phyloP scores from a whole-genome alignment of 2,888 invertebrate species.

The Parthenolecanium corni region DNA sequence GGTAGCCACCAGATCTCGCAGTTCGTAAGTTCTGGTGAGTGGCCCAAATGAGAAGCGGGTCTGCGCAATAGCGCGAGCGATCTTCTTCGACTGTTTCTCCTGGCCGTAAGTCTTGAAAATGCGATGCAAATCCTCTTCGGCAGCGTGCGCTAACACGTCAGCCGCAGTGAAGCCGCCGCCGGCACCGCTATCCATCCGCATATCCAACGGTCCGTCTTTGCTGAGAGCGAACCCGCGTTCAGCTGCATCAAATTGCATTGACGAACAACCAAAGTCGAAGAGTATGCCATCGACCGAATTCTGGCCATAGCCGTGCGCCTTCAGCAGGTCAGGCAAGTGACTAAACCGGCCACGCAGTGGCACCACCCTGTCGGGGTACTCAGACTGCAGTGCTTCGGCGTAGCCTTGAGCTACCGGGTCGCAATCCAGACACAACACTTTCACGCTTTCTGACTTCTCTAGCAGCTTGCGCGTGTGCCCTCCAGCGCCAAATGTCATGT shows the following conservation, averaged over 20 bases:
- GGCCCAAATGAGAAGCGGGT: constrained; percentile 55
- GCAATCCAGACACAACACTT: constrained; percentile 71
- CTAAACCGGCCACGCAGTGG: constrained; percentile 83
- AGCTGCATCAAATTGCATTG: constrained; percentile 79
- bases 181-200: constrained; percentile 82
- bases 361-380: constrained; percentile 58
- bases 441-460: constrained; percentile 50
- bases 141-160: constrained; percentile 68
- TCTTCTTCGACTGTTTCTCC: constrained; percentile 73
- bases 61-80: constrained; percentile 77
- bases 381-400: constrained; percentile 51
- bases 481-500: constrained; percentile 95
- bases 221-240: constrained; percentile 76
- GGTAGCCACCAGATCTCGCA: constrained; percentile 60
- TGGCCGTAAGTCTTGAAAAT: constrained; percentile 88
- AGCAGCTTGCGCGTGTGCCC: constrained; percentile 73
- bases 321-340: constrained; percentile 60
- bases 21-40: constrained; percentile 68
- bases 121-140: constrained; percentile 63
- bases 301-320: constrained; percentile 46
- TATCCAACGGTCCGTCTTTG: constrained; percentile 79
- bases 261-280: constrained; percentile 89
- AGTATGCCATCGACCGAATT: constrained; percentile 72
- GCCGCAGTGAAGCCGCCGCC: constrained; percentile 64
- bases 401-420: constrained; percentile 67